Conservation (phyloP, 2,113 vertebrate genomes). For the Tympanuchus pallidicinctus region DNA sequence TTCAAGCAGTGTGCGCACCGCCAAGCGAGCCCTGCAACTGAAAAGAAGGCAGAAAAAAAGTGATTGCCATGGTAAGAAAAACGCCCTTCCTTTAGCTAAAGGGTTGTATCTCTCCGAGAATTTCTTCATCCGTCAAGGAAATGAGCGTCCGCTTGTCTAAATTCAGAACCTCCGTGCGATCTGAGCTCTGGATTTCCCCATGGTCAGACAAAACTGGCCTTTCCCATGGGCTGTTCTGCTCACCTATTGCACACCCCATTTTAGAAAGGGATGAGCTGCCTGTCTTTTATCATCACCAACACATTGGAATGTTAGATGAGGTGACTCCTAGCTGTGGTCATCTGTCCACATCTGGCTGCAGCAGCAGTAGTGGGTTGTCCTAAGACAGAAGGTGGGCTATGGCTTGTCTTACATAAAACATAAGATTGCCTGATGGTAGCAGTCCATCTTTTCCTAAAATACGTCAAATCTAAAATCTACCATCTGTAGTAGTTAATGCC, state of each 20-base stretch:
- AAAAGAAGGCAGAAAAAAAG: neutral
- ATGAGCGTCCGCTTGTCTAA: neutral
- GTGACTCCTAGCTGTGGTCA: neutral
- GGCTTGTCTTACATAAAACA: neutral
- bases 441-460: neutral
- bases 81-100: neutral
- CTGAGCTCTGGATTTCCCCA: neutral
- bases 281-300: fast-evolving
- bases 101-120: fast-evolving
- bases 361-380: neutral
- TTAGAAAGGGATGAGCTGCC: neutral
- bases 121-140: neutral
- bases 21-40: fast-evolving
- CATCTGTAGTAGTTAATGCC: neutral
- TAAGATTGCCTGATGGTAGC: neutral
- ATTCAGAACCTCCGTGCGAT: neutral
- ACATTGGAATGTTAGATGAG: neutral
- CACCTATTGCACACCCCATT: fast-evolving
- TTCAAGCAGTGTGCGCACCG: fast-evolving
- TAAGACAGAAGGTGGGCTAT: neutral
- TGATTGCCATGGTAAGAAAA: neutral
- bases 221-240: neutral
- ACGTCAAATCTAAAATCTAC: neutral
- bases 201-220: fast-evolving
- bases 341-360: neutral